Evolutionary conservation across 2,797 vertebrate genomes (phyloP).

Genomic region (Hypotaenidia philippensis): DNA sequence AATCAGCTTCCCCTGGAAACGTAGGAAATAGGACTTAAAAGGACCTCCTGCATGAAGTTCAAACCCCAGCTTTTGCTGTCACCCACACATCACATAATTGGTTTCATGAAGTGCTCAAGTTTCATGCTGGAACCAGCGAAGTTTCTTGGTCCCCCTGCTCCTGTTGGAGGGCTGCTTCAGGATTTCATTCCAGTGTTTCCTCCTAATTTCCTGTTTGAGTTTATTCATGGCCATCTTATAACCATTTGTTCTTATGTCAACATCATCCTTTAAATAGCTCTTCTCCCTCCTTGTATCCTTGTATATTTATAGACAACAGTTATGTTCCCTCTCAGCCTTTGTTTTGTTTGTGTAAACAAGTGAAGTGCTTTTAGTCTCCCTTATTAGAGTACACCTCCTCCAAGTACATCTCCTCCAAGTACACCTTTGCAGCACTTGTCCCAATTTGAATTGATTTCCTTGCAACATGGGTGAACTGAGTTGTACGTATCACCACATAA

Average conservation of each 20-base stretch:
- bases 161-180: background rate
- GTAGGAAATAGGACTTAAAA: slow-evolving; percentile 56
- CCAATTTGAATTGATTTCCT: background rate
- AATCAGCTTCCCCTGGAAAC: slow-evolving; percentile 26
- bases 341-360: slow-evolving; percentile 19
- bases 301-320: background rate
- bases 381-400: background rate
- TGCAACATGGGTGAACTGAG: background rate
- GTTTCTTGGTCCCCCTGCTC: background rate
- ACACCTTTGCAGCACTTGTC: background rate
- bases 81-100: background rate
- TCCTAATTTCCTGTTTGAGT: slow-evolving; percentile 45
- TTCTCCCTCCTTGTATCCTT: background rate
- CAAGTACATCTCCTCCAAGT: background rate
- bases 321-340: background rate
- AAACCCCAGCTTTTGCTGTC: slow-evolving; percentile 35
- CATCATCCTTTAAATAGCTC: slow-evolving; percentile 20
- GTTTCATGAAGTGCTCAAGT: slow-evolving; percentile 36
- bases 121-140: background rate
- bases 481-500: background rate
- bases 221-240: slow-evolving; percentile 19
- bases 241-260: slow-evolving; percentile 28
- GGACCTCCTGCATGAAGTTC: slow-evolving; percentile 7
- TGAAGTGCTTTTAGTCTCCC: background rate
- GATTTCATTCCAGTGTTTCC: background rate